A percentile compares a stretch with the other conserved stretches of the same genome.
Conservation (phyloP, 2,797 vertebrate genomes). For the Alauda arvensis region DNA sequence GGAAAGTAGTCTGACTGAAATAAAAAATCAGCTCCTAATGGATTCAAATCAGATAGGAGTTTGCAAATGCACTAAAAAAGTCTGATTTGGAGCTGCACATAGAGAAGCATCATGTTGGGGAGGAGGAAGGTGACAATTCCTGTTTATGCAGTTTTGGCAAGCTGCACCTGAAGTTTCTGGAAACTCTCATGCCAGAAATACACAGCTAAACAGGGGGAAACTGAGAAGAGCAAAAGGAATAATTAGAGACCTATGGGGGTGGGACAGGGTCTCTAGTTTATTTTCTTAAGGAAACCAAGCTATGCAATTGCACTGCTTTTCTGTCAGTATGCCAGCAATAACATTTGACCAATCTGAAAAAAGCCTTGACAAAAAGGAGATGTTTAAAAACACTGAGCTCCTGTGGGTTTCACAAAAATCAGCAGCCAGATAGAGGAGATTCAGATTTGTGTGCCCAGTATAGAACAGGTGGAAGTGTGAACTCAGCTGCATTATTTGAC, state of each 20-base stretch:
- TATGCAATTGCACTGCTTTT: not conserved
- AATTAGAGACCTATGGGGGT: constrained; percentile 36
- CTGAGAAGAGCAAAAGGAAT: constrained; percentile 37
- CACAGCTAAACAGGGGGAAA: constrained; percentile 15
- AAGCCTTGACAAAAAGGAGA: not conserved
- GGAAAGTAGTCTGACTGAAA: not conserved
- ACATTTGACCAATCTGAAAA: not conserved
- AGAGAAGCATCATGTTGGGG: not conserved
- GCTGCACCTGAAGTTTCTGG: constrained; percentile 52
- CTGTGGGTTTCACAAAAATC: not conserved
- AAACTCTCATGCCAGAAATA: constrained; percentile 39
- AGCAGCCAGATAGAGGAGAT: not conserved
- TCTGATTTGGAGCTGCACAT: not conserved
- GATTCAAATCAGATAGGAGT: not conserved
- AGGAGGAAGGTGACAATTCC: constrained; percentile 57
- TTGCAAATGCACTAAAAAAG: not conserved
- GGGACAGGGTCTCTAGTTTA: not conserved
- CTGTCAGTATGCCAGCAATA: not conserved
- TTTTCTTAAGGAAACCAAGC: not conserved
- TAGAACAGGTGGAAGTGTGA: not conserved
- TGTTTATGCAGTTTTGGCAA: constrained; percentile 48
- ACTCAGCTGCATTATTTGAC: not conserved
- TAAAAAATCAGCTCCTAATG: not conserved
- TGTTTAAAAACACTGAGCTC: not conserved
- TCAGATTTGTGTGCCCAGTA: not conserved